These are phyloP conservation scores for Sisyra nigra DNA, from an alignment of 2,888 invertebrate genomes.

Conservation along the genomic window DNA sequence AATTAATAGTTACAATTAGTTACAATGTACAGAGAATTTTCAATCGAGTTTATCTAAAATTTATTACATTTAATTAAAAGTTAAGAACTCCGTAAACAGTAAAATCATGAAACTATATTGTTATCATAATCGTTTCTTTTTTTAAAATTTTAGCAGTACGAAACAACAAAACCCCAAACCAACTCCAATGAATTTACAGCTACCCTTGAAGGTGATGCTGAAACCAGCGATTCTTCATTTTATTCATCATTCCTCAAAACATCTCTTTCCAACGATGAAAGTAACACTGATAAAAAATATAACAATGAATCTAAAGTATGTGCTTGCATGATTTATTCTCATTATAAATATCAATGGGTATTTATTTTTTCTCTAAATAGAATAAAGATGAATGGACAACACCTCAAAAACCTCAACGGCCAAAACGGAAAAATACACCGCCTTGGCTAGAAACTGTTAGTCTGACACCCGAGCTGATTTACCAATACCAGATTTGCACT, in stretches of 20 bases:
- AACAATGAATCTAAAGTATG: too few species aligned
- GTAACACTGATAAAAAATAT: slow-evolving; percentile 17
- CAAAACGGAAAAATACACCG: slow-evolving; percentile 33
- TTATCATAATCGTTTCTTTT: too few species aligned
- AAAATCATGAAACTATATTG: too few species aligned
- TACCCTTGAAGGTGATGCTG: slow-evolving; percentile 28
- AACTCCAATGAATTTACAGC: slow-evolving; percentile 21
- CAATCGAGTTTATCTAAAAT: too few species aligned
- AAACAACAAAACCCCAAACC: too few species aligned
- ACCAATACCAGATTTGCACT: slow-evolving; percentile 45
- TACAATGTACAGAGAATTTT: too few species aligned
- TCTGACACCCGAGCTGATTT: slow-evolving; percentile 49
- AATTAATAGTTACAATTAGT: too few species aligned
- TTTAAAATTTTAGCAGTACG: too few species aligned
- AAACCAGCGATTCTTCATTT: slow-evolving; percentile 50
- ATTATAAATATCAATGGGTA: not conserved
- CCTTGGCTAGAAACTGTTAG: slow-evolving; percentile 51
- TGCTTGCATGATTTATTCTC: not conserved
- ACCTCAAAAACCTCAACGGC: slow-evolving; percentile 27
- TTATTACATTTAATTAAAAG: too few species aligned
- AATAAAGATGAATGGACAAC: slow-evolving; percentile 17
- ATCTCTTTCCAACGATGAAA: slow-evolving; percentile 27
- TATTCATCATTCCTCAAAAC: slow-evolving; percentile 53
- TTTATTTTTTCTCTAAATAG: not conserved
- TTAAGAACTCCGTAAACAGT: too few species aligned